Evolutionary conservation across 2,113 vertebrate genomes (phyloP).

Genomic region (Laterallus jamaicensis): DNA sequence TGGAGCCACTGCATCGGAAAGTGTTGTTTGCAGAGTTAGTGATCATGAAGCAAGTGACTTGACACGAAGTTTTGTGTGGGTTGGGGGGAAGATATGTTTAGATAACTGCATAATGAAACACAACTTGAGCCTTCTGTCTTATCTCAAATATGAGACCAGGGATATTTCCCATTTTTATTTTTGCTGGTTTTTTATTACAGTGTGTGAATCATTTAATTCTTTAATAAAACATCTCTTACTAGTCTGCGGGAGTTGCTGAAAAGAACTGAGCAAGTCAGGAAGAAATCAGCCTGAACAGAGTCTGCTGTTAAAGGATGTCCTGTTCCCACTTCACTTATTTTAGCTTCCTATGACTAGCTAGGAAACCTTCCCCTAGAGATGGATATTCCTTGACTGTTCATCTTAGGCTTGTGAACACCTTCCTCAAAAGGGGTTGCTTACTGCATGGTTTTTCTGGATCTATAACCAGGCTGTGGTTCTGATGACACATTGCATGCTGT

Average conservation of each 20-base stretch:
- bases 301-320: background rate
- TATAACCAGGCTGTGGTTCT: background rate
- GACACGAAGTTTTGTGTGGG: background rate
- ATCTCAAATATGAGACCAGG: background rate
- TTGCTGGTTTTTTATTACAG: background rate
- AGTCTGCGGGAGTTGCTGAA: background rate
- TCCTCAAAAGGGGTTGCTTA: background rate
- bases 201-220: background rate
- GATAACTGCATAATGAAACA: background rate
- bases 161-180: background rate
- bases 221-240: background rate
- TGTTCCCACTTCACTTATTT: background rate
- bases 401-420: background rate
- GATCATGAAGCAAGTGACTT: background rate
- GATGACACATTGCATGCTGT: rapidly evolving
- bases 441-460: background rate
- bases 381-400: background rate
- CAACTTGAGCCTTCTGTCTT: background rate
- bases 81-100: background rate
- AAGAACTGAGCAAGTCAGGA: background rate
- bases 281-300: background rate
- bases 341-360: background rate
- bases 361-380: background rate
- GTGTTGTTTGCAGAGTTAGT: background rate
- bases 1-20: background rate